These are phyloP conservation scores for Parthenolecanium corni DNA, from an alignment of 2,888 invertebrate species.

Conservation along the genomic window DNA sequence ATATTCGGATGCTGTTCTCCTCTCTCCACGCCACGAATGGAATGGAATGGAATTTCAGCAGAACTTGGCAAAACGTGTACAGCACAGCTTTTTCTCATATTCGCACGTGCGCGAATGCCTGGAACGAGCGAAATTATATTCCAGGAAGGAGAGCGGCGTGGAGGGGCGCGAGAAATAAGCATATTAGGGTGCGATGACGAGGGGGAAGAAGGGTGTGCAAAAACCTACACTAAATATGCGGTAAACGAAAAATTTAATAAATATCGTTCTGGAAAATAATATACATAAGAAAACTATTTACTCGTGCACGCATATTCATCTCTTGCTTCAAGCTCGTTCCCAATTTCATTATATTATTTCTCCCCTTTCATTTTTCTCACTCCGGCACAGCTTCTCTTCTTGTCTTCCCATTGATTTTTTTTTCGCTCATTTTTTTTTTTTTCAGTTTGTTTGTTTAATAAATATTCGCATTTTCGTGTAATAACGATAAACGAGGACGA, in stretches of 20 bases:
- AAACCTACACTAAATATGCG: neutral
- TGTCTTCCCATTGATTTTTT: too few species aligned
- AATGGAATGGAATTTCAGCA: neutral
- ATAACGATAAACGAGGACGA: too few species aligned
- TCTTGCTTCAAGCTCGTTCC: too few species aligned
- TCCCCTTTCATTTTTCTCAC: too few species aligned
- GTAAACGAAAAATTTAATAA: neutral
- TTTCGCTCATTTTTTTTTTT: neutral
- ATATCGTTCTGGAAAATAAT: neutral
- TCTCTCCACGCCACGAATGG: neutral
- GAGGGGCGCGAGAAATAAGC: neutral
- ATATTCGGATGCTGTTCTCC: neutral
- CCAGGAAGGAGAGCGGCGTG: neutral
- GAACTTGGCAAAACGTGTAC: neutral
- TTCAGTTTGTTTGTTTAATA: neutral
- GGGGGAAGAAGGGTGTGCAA: neutral
- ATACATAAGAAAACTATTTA: neutral
- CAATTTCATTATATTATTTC: too few species aligned
- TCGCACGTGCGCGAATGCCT: neutral
- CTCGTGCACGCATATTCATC: neutral
- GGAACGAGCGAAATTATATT: neutral
- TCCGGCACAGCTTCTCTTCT: too few species aligned
- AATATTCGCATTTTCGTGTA: neutral
- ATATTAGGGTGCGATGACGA: neutral
- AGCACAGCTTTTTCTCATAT: too few species aligned